Conservation (phyloP, 2,888 invertebrate genomes). For the Eristalinus sepulchralis region DNA sequence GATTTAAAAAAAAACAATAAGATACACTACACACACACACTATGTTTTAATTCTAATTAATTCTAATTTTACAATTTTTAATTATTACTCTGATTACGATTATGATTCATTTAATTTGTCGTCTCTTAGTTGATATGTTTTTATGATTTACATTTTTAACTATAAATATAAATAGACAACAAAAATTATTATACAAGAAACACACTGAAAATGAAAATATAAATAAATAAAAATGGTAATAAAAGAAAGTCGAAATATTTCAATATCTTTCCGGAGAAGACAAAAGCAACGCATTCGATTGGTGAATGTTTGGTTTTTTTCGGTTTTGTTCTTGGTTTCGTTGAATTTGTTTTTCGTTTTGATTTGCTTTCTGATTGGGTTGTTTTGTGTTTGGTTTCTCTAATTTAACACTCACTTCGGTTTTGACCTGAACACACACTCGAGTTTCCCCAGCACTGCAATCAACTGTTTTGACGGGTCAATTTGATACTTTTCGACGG, state of each 20-base stretch:
- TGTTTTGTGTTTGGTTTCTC: neutral
- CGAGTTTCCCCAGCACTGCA: too few relatives aligned
- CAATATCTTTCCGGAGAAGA: slow-evolving; percentile 42
- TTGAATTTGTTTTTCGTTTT: slow-evolving; percentile 3
- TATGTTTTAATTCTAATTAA: slow-evolving; percentile 39
- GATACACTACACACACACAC: neutral
- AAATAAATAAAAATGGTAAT: slow-evolving; percentile 43
- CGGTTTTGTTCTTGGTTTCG: neutral
- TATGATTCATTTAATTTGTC: slow-evolving; percentile 56
- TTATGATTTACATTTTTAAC: slow-evolving; percentile 56
- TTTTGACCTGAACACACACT: too few relatives aligned
- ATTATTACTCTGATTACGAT: slow-evolving; percentile 33
- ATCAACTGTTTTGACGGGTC: too few relatives aligned
- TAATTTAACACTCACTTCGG: too few relatives aligned
- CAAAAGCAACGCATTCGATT: neutral
- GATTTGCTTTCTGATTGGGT: neutral
- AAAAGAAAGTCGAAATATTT: slow-evolving; percentile 41
- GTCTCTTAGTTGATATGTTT: slow-evolving; percentile 66
- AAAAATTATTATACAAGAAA: slow-evolving; percentile 46
- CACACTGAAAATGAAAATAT: slow-evolving; percentile 52
- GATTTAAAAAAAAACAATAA: too few relatives aligned
- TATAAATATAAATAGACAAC: slow-evolving; percentile 5
- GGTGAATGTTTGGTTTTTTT: slow-evolving; percentile 33
- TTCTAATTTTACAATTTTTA: slow-evolving; percentile 59
- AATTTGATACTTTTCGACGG: too few relatives aligned